Conservation (phyloP, 2,797 vertebrate genomes). For the Pseudochirops corinnae region DNA sequence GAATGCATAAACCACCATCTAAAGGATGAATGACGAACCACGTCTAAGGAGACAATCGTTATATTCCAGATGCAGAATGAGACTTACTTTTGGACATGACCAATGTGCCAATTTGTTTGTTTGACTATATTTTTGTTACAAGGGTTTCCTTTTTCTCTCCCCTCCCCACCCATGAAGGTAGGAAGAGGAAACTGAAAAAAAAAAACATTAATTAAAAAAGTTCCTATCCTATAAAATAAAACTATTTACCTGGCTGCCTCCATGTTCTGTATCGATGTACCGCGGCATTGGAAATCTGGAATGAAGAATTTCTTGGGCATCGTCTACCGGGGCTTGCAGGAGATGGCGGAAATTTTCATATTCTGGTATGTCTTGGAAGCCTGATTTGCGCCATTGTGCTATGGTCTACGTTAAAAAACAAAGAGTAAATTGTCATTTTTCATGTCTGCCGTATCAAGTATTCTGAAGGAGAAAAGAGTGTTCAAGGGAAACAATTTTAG, state of each 20-base stretch:
- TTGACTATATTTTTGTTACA: neutral
- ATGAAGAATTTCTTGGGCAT: conserved; percentile 97
- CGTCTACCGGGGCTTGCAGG: conserved; percentile 95
- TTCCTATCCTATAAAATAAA: neutral
- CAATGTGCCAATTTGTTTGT: neutral
- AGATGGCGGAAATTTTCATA: conserved; percentile 97
- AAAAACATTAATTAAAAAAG: no score
- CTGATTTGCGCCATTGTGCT: conserved; percentile 96
- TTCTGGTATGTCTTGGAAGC: conserved; percentile 96
- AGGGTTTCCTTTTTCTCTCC: neutral
- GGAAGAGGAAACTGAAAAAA: neutral
- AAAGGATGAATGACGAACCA: neutral
- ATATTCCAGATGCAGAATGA: neutral
- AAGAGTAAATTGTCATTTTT: conserved; percentile 53
- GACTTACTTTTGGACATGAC: neutral
- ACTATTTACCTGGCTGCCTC: conserved; percentile 94
- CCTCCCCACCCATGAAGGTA: neutral
- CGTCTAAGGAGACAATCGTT: neutral
- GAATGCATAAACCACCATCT: neutral
- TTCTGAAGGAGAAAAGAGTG: conserved; percentile 5
- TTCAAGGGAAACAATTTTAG: conserved; percentile 12
- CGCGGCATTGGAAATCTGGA: conserved; percentile 97
- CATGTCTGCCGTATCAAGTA: conserved; percentile 38
- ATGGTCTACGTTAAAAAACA: conserved; percentile 89
- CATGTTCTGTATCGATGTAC: conserved; percentile 98